phyloP scores from a whole-genome alignment of 2,797 vertebrate genomes.

The Psittacula derbiana region DNA sequence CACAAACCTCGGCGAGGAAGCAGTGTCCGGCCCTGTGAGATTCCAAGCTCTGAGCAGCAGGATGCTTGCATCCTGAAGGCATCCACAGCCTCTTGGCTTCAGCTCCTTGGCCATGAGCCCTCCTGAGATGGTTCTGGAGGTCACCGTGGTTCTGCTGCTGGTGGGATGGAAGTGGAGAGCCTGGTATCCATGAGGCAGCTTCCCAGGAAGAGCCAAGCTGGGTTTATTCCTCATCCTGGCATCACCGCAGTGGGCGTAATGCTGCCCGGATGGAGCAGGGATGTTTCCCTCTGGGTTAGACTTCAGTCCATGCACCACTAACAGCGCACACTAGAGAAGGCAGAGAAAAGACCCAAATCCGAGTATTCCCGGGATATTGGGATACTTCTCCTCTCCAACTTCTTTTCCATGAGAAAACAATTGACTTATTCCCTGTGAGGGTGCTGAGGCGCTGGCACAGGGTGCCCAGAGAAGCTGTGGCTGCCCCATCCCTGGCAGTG shows the following conservation, averaged over 20 bases:
- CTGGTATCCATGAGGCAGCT: neutral
- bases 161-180: neutral
- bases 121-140: neutral
- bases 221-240: neutral
- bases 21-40: neutral
- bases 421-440: neutral
- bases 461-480: neutral
- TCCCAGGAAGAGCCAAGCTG: neutral
- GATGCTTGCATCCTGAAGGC: neutral
- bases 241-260: accelerated
- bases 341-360: neutral
- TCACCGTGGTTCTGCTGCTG: neutral
- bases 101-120: accelerated
- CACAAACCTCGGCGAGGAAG: neutral
- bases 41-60: neutral
- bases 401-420: neutral
- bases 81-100: neutral
- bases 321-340: neutral
- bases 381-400: neutral
- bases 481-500: neutral
- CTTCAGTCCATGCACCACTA: neutral
- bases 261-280: neutral
- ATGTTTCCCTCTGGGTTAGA: neutral
- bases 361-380: neutral
- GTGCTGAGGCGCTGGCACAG: neutral